Evolutionary conservation across 2,888 invertebrate genomes (phyloP).

Genomic region (Megalurothrips usitatus): DNA sequence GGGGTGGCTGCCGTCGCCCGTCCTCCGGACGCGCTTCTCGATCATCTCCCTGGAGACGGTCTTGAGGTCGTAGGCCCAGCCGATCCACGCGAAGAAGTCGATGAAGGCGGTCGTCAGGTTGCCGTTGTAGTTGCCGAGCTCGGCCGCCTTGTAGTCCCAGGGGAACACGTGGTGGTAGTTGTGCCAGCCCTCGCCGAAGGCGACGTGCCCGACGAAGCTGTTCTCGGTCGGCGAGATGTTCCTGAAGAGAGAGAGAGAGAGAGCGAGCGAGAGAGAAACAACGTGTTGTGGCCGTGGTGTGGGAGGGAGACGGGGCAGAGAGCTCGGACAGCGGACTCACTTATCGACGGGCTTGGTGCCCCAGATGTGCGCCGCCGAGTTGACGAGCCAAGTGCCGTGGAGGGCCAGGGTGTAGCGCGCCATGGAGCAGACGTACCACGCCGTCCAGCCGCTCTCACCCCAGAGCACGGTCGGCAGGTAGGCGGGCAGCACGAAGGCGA

Average conservation of each 20-base stretch:
- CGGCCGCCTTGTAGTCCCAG: conserved; percentile 44
- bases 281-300: background rate
- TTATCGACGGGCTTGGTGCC: conserved; percentile 86
- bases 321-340: conserved; percentile 49
- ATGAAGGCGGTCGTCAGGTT: conserved; percentile 45
- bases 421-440: conserved; percentile 72
- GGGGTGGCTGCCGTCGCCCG: conserved; percentile 66
- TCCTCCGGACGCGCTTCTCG: conserved; percentile 61
- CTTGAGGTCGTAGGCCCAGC: conserved; percentile 81
- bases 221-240: conserved; percentile 48
- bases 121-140: conserved; percentile 41
- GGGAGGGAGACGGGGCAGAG: conserved; percentile 27
- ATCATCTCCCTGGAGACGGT: conserved; percentile 69
- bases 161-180: conserved; percentile 57
- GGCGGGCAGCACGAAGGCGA: conserved; percentile 77
- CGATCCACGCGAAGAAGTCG: conserved; percentile 61
- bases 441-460: conserved; percentile 66
- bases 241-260: conserved; percentile 35
- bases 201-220: conserved; percentile 44
- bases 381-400: conserved; percentile 88
- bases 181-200: conserved; percentile 50
- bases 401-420: conserved; percentile 72
- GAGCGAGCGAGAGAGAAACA: too few species aligned
- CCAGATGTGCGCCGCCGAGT: conserved; percentile 90
- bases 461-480: conserved; percentile 70